Evolutionary conservation across 2,888 invertebrate species (phyloP), one percentile per base, ranked within the genome.

Genomic region (Trissolcus brochymenae): DNA sequence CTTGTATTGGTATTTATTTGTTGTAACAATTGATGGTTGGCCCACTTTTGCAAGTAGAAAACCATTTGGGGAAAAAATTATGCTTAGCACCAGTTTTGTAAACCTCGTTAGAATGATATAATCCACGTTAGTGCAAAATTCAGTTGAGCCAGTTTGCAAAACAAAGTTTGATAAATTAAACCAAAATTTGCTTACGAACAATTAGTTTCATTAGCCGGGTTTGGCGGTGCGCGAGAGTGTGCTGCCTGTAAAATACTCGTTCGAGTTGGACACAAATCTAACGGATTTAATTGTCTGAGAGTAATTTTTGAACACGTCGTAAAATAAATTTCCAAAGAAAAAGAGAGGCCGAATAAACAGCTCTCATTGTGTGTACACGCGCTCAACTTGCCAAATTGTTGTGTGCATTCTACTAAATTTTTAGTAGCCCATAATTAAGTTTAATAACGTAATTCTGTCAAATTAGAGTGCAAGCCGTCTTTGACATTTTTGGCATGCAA

Each of bases 191-290:
- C 51, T 62, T 25, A 41, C 41, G 43, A 70, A 64, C 57, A 65
- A 65, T 72, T 65, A 72, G 54, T 65, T 65, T 65, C 64, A 72
- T 72, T 62, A 71, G 19, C 57, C 62, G 17, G 29, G 43, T n/a
- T 14, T 49, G 16, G 57, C 53, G 19, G 19, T 29, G 56, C 35
- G 35, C 35, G 35, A 35, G 35, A 35, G 35, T 35, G 35, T 35
- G 35, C 9, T 35, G 35, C 35, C 11, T 72, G 59, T 72, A 60
- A 72, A 72, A 65, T 65, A 72, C 49, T 55, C 62, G 46, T 59
- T 59, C 19, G 46, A 59, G 49, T 65, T 65, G 65, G 29, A n/a
- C 54, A 65, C 19, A 16, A 72, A 49, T 72, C 13, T 51, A 51
- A 41, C 50, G 54, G 43, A 72, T 72, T 72, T 72, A 72, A 72